A percentile compares a stretch with the other conserved stretches of the same genome.
Evolutionary conservation across 2,797 vertebrate genomes (phyloP).

Genomic region (Mus spretus): DNA sequence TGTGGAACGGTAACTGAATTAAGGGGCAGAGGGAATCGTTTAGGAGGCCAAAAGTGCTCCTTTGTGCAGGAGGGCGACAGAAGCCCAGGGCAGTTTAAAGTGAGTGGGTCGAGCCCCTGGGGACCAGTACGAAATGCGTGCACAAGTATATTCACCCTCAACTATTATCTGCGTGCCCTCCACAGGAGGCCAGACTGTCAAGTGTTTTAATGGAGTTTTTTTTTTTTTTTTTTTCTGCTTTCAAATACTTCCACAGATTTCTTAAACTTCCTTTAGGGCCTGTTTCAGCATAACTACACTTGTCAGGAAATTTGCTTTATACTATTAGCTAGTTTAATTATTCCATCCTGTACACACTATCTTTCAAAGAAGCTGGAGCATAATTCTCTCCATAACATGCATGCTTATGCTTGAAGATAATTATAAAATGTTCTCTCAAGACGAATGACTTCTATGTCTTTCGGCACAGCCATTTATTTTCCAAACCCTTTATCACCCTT

Average conservation of each 20-base stretch:
- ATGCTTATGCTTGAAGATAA: constrained; percentile 40
- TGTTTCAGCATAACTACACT: background rate
- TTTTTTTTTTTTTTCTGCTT: constrained; percentile 37
- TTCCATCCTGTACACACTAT: background rate
- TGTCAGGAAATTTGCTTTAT: constrained; percentile 35
- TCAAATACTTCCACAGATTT: constrained; percentile 37
- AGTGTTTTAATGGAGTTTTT: constrained; percentile 1
- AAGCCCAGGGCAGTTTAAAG: background rate
- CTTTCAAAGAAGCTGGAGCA: background rate
- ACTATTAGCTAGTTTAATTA: constrained; percentile 36
- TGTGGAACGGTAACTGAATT: background rate
- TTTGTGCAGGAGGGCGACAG: background rate
- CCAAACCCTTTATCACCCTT: constrained; percentile 70
- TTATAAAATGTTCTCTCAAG: constrained; percentile 51
- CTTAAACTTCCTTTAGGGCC: constrained; percentile 5
- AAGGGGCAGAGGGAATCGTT: background rate
- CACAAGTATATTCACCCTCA: background rate
- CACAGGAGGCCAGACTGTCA: background rate
- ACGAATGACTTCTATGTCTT: constrained; percentile 59
- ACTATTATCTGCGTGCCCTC: background rate
- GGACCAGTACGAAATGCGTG: background rate
- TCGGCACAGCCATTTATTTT: constrained; percentile 52
- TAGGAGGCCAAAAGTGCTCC: background rate
- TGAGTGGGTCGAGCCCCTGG: background rate
- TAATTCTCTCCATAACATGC: constrained; percentile 30